Conservation (phyloP, 2,797 vertebrate genomes). For the Pipistrellus nathusii region DNA sequence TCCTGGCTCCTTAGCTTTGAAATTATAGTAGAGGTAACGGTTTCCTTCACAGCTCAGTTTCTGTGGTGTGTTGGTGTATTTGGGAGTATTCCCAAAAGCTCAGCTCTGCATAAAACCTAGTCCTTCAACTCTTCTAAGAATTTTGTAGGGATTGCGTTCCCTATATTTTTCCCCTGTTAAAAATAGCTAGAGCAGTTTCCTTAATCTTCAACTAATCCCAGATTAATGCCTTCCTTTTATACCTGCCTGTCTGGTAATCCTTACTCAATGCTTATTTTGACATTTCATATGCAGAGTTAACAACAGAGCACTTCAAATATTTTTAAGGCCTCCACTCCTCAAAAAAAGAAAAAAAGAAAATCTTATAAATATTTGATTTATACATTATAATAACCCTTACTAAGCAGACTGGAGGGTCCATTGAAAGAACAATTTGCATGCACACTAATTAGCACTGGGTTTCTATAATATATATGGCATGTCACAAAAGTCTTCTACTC, state of each 20-base stretch:
- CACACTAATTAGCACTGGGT: neutral
- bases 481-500: neutral
- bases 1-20: neutral
- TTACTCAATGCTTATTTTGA: neutral
- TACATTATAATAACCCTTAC: neutral
- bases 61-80: neutral
- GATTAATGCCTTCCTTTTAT: constrained; percentile 17
- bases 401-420: neutral
- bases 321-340: neutral
- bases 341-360: neutral
- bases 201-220: constrained; percentile 1
- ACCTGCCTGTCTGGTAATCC: neutral
- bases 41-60: neutral
- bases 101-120: neutral
- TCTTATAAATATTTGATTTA: neutral
- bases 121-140: neutral
- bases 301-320: neutral
- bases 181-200: neutral
- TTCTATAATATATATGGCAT: neutral
- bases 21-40: neutral
- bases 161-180: neutral
- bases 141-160: neutral
- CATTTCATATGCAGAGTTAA: constrained; percentile 13
- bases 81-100: neutral
- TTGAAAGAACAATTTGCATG: neutral